These are phyloP conservation scores for Drosophila nigrodunni DNA, from an alignment of 1,140 invertebrate species.

Conservation along the genomic window DNA sequence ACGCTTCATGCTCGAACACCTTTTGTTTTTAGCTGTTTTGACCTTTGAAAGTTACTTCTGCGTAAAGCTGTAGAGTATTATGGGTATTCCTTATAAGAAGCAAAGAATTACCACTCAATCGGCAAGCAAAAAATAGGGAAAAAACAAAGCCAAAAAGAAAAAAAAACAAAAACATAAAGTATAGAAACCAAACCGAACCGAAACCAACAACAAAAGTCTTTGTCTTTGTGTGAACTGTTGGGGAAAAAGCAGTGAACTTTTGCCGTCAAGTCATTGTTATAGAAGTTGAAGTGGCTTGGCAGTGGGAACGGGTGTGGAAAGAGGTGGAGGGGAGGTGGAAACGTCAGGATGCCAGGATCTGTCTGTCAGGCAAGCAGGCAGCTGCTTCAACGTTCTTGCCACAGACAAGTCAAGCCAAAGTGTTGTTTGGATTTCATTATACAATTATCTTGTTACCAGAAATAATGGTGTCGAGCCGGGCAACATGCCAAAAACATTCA, in stretches of 20 bases:
- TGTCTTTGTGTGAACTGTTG: conserved; percentile 55
- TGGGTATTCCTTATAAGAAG: conserved; percentile 6
- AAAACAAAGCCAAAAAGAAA: conserved; percentile 5
- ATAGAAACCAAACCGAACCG: conserved; percentile 15
- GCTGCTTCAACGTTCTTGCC: conserved; percentile 5
- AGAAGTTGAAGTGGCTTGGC: conserved; percentile 37
- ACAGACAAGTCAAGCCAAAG: conserved; percentile 64
- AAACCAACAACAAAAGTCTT: conserved; percentile 57
- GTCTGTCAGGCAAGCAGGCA: conserved; percentile 24
- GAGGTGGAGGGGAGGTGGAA: conserved; percentile 9
- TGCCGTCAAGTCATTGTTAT: conserved; percentile 78
- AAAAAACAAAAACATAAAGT: conserved; percentile 5
- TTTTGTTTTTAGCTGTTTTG: conserved; percentile 2
- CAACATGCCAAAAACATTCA: conserved; percentile 83
- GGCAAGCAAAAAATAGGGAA: conserved; percentile 22
- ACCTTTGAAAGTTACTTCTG: background rate
- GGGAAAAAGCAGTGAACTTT: conserved; percentile 69
- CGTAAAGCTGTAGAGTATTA: background rate
- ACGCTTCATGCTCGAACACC: background rate
- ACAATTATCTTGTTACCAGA: conserved; percentile 83
- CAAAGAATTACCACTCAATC: conserved; percentile 70
- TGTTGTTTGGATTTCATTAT: conserved; percentile 84
- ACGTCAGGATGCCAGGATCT: conserved; percentile 31
- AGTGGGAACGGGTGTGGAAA: background rate
- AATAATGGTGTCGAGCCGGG: conserved; percentile 81